These are phyloP conservation scores for Operophtera brumata DNA, from an alignment of 2,888 invertebrate species.

Conservation along the genomic window DNA sequence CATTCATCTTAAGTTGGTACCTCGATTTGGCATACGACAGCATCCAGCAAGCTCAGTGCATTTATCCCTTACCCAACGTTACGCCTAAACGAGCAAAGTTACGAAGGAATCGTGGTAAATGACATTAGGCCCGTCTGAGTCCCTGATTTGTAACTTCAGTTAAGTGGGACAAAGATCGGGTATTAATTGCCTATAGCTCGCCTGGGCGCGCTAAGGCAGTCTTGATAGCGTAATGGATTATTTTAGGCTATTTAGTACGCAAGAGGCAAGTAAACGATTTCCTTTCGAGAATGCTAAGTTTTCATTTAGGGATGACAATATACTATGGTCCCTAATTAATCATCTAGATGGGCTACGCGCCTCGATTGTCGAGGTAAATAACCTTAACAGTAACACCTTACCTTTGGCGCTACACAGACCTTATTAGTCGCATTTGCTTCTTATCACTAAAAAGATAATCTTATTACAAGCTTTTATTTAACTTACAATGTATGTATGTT, in stretches of 20 bases:
- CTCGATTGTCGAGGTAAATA: no score
- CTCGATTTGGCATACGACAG: neutral
- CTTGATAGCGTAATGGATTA: slow-evolving; percentile 12
- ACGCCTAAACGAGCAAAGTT: slow-evolving; percentile 34
- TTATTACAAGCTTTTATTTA: no score
- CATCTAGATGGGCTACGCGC: no score
- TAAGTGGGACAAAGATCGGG: slow-evolving; percentile 33
- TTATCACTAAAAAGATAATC: no score
- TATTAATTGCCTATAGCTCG: slow-evolving; percentile 25
- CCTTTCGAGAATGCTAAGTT: neutral
- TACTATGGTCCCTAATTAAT: neutral
- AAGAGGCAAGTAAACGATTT: neutral
- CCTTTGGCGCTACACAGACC: no score
- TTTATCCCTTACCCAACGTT: neutral
- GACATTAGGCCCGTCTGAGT: slow-evolving; percentile 40
- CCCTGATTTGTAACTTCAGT: slow-evolving; percentile 58
- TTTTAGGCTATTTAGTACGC: neutral
- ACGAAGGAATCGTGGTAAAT: slow-evolving; percentile 30
- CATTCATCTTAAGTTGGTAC: no score
- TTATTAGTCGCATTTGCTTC: no score
- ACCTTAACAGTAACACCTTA: no score
- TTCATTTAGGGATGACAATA: neutral
- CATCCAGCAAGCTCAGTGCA: slow-evolving; percentile 2
- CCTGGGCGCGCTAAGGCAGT: slow-evolving; percentile 16
- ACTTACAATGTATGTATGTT: no score